Conservation (phyloP, 1,140 invertebrate genomes). For the Sinella curviseta region DNA sequence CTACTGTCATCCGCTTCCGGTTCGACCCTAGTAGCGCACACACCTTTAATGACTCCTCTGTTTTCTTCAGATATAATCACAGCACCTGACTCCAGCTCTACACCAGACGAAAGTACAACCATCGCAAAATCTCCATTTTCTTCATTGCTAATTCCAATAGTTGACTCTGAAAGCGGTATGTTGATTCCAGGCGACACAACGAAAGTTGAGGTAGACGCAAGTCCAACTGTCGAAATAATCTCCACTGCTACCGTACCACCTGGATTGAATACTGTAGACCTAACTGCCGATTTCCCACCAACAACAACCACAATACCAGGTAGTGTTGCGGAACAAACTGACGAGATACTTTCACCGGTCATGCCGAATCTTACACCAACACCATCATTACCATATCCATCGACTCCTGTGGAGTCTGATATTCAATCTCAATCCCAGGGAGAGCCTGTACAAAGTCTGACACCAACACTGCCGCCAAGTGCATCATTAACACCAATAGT, state of each 20-base stretch:
- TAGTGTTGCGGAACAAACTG: not conserved
- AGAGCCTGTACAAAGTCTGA: not conserved
- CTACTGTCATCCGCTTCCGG: not conserved
- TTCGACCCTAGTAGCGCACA: not conserved
- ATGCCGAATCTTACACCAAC: not conserved
- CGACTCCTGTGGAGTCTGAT: not conserved
- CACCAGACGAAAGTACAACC: not conserved
- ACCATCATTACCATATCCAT: not conserved
- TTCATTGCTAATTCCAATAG: not conserved
- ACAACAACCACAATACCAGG: not conserved
- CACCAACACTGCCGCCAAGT: not conserved
- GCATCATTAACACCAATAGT: not conserved
- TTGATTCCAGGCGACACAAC: not conserved
- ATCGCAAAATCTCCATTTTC: not conserved
- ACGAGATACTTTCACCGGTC: not conserved
- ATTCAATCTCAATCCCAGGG: not conserved
- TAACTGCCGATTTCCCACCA: not conserved
- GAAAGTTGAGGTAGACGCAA: not conserved
- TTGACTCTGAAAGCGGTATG: not conserved
- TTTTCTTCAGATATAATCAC: not conserved
- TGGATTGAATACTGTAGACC: not conserved
- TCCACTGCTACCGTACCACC: not conserved
- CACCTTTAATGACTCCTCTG: not conserved
- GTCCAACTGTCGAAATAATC: conserved; percentile 1
- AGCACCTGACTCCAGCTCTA: not conserved